A percentile compares a stretch with the other conserved stretches of the same genome.
Evolutionary conservation across 1,140 invertebrate genomes (phyloP).

Genomic region (Drosophila repletoides): DNA sequence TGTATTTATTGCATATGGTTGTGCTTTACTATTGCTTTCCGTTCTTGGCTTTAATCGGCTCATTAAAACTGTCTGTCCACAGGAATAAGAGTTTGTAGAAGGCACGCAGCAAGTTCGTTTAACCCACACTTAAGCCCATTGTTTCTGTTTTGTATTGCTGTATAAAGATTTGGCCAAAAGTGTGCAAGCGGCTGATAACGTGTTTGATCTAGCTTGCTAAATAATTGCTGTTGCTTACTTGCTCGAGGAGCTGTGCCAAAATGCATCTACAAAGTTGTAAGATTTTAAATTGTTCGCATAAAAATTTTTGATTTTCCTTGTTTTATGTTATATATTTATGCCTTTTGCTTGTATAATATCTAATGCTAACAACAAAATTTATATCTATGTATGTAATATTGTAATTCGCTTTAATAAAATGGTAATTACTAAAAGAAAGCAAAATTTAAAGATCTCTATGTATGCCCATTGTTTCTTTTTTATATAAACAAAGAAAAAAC

Average conservation of each 20-base stretch:
- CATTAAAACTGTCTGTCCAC: not conserved
- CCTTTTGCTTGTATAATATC: slow-evolving; percentile 30
- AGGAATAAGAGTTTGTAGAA: not conserved
- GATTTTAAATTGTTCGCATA: slow-evolving; percentile 30
- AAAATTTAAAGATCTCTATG: slow-evolving; percentile 55
- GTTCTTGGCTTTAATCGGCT: not conserved
- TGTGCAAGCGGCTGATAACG: too few species aligned
- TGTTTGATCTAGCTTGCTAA: too few species aligned
- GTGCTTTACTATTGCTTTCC: slow-evolving; percentile 14
- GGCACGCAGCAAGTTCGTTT: not conserved
- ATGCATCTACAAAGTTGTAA: slow-evolving; percentile 1
- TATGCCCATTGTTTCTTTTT: slow-evolving; percentile 45
- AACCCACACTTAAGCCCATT: not conserved
- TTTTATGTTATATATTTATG: slow-evolving; percentile 28
- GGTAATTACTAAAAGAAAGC: slow-evolving; percentile 64
- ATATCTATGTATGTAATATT: slow-evolving; percentile 58
- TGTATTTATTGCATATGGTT: slow-evolving; percentile 18
- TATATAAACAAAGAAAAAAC: slow-evolving; percentile 78
- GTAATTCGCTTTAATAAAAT: slow-evolving; percentile 64
- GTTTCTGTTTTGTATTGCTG: slow-evolving; percentile 1
- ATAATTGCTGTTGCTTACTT: slow-evolving; percentile 2
- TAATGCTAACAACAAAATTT: slow-evolving; percentile 72
- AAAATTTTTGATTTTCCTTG: slow-evolving; percentile 55
- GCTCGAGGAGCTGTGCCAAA: slow-evolving; percentile 8
- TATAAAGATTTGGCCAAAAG: not conserved